Percentiles rank a stretch among this genome's conserved stretches.
Evolutionary conservation across 2,113 vertebrate species (phyloP).

Genomic region (Prunella fulvescens): DNA sequence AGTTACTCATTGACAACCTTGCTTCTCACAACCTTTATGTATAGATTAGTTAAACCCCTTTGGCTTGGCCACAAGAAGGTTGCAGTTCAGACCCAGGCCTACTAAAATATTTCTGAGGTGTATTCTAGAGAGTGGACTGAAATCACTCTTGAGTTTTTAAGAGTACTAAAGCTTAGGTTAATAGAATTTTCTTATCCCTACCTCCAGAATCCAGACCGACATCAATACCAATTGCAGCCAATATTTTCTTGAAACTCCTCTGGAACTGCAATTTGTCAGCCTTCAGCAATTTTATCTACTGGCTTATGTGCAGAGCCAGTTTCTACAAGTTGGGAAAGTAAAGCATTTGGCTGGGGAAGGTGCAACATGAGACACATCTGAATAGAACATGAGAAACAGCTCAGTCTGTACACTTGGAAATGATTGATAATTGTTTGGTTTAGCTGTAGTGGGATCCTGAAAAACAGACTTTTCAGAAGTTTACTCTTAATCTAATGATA

Average conservation of each 20-base stretch:
- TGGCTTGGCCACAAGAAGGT: background rate
- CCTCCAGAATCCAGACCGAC: background rate
- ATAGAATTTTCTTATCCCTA: background rate
- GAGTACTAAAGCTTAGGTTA: background rate
- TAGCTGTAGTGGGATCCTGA: background rate
- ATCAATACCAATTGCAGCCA: background rate
- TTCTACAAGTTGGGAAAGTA: background rate
- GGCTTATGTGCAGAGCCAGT: background rate
- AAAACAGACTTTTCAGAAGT: background rate
- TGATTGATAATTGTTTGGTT: background rate
- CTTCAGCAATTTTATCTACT: background rate
- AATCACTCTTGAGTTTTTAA: background rate
- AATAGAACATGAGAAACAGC: background rate
- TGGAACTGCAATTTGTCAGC: background rate
- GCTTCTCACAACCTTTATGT: background rate
- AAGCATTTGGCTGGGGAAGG: background rate
- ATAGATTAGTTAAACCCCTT: background rate
- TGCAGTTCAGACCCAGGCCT: background rate
- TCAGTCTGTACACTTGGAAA: background rate
- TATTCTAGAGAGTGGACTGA: background rate
- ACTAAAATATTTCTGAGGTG: background rate
- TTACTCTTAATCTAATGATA: background rate
- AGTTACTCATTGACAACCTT: background rate
- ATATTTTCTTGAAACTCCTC: background rate
- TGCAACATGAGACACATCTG: background rate